Evolutionary conservation across 2,113 vertebrate species (phyloP).

Genomic region (Holacanthus passer): DNA sequence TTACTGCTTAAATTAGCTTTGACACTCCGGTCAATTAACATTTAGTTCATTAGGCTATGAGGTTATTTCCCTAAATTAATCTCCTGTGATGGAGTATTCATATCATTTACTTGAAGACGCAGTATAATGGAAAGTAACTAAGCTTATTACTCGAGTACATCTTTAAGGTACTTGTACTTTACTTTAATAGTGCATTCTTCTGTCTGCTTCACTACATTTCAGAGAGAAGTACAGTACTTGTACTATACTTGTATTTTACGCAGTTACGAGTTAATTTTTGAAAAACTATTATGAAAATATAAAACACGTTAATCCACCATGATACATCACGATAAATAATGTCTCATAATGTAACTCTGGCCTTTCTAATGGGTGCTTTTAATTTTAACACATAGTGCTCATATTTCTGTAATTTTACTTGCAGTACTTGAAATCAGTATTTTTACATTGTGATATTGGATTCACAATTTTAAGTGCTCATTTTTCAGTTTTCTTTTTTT

Average conservation of each 20-base stretch:
- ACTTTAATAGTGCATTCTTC: no score
- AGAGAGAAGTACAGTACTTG: not conserved
- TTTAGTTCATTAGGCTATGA: not conserved
- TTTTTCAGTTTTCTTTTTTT: no score
- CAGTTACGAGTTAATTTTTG: no score
- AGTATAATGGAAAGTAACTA: not conserved
- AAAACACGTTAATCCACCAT: not conserved
- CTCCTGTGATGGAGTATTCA: not conserved
- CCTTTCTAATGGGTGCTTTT: not conserved
- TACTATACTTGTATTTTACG: no score
- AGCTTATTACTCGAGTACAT: not conserved
- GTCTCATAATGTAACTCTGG: not conserved
- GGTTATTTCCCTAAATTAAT: not conserved
- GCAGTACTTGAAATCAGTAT: not conserved
- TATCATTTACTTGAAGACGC: no score
- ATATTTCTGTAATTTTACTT: not conserved
- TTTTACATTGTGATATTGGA: not conserved
- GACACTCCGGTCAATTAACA: not conserved
- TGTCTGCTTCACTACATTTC: no score
- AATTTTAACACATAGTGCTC: not conserved
- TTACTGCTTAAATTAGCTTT: not conserved
- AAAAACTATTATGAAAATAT: not conserved
- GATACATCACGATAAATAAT: not conserved
- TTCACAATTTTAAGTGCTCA: no score
- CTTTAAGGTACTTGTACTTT: not conserved